Conservation (phyloP, 2,113 vertebrate genomes). For the Bos indicus region DNA sequence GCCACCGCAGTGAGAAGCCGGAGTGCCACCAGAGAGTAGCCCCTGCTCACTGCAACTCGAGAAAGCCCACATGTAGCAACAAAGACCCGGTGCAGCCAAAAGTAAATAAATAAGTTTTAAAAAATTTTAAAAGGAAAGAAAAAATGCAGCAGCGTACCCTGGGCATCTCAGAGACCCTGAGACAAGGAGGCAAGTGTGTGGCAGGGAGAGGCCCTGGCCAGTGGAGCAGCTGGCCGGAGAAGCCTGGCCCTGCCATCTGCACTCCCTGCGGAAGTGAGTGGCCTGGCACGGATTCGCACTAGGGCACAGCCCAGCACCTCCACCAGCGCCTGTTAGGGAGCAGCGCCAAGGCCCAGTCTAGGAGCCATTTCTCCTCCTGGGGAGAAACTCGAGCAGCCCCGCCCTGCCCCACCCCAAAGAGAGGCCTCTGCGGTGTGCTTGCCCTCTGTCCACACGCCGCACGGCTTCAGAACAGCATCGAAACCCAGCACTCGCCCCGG, state of each 20-base stretch:
- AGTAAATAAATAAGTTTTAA: neutral
- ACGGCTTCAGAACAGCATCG: slow-evolving; percentile 34
- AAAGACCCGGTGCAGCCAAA: neutral
- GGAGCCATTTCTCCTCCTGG: neutral
- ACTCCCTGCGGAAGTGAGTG: neutral
- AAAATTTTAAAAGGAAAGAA: neutral
- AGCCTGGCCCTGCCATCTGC: neutral
- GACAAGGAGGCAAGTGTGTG: neutral
- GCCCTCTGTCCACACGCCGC: slow-evolving; percentile 13
- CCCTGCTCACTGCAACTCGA: neutral
- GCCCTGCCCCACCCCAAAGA: neutral
- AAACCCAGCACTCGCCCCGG: slow-evolving; percentile 35
- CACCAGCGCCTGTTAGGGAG: neutral
- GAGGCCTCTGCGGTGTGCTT: neutral
- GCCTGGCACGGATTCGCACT: neutral
- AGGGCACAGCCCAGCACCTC: neutral
- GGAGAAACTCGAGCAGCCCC: neutral
- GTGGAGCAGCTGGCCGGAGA: neutral
- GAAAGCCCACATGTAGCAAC: neutral
- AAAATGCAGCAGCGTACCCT: neutral
- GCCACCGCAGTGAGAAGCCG: neutral
- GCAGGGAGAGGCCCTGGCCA: neutral
- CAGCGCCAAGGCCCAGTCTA: neutral
- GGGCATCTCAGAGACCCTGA: neutral
- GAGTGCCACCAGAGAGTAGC: neutral